Conservation (phyloP, 2,797 vertebrate species). For the Malacoraja senta region DNA sequence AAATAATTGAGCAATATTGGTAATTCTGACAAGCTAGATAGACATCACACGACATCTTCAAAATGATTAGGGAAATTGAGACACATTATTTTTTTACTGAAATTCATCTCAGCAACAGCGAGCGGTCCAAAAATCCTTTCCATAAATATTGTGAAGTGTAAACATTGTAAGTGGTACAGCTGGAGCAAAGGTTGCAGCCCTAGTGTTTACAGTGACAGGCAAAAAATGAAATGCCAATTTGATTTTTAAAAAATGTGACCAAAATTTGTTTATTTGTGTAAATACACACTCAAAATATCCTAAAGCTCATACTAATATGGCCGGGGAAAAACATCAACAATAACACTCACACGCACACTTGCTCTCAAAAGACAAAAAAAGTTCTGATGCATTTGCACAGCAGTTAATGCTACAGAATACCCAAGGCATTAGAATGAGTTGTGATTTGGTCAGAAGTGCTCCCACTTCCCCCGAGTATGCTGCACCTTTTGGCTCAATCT, state of each 20-base stretch:
- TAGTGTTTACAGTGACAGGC: not conserved
- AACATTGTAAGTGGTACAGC: not conserved
- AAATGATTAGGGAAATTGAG: not conserved
- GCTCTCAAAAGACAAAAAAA: constrained; percentile 4
- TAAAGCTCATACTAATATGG: constrained; percentile 37
- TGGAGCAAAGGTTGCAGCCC: not conserved
- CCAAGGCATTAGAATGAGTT: constrained; percentile 4
- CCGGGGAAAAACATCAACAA: constrained; percentile 7
- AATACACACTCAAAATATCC: constrained; percentile 30
- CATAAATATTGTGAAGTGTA: not conserved
- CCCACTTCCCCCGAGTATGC: not conserved
- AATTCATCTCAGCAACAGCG: not conserved
- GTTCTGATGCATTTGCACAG: constrained; percentile 28
- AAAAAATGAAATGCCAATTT: constrained; percentile 1
- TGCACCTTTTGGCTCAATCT: constrained; percentile 23
- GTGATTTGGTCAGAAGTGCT: constrained; percentile 7
- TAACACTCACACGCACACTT: constrained; percentile 20
- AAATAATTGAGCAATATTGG: not conserved
- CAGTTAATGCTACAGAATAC: constrained; percentile 30
- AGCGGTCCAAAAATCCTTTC: not conserved
- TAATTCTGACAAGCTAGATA: not conserved
- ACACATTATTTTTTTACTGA: not conserved
- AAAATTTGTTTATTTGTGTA: constrained; percentile 26
- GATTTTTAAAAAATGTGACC: not conserved
- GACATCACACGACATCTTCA: not conserved